Evolutionary conservation across 2,797 vertebrate genomes (phyloP), one percentile per base, ranked within the genome.

Genomic region (Tarsius wallacei): DNA sequence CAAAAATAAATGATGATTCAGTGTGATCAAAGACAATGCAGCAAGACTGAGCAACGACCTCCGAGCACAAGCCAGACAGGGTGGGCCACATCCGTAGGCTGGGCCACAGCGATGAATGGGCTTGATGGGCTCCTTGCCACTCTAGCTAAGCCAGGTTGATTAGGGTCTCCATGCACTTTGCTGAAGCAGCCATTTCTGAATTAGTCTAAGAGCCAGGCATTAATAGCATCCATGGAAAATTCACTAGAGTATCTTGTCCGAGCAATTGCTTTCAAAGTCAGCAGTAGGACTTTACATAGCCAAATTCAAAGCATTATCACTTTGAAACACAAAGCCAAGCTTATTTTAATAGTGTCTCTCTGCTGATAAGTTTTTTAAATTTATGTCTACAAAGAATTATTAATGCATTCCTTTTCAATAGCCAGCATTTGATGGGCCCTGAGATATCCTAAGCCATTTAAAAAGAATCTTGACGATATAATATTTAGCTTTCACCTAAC

Each of bases 1-100:
- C 0, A 95, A 42, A 97, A 66, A 71, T 22, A 90, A 86, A 68
- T 71, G 95, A 63, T 0, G 0, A 95, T n/a, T 26, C 53, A 49
- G 4, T 82, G 14, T 57, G 28, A 97, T 96, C 78, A 94, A 97
- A 97, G 68, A 82, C 96, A 94, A 95, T 0, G 1, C 26, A 59
- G 55, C 26, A 94, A 95, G 86, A 8, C 11, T 0, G 17, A 86
- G 89, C 14, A 76, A 17, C 0, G 71, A 36, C 53, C 42, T 96
- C 92, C 33, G 57, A 82, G 84, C 26, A 77, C 71, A 88, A 91
- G 87, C 31, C 21, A 77, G 95, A 77, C 0, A 66, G 22, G 47
- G 77, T 0, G 66, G 80, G 92, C 14, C 51, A 70, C 10, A 51
- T 13, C 9, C 55, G 36, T 4, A 80, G 90, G 24, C 33, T 47